Percentiles rank a stretch among this genome's conserved stretches.
Evolutionary conservation across 1,140 invertebrate genomes (phyloP).

Genomic region (Atta colombica): DNA sequence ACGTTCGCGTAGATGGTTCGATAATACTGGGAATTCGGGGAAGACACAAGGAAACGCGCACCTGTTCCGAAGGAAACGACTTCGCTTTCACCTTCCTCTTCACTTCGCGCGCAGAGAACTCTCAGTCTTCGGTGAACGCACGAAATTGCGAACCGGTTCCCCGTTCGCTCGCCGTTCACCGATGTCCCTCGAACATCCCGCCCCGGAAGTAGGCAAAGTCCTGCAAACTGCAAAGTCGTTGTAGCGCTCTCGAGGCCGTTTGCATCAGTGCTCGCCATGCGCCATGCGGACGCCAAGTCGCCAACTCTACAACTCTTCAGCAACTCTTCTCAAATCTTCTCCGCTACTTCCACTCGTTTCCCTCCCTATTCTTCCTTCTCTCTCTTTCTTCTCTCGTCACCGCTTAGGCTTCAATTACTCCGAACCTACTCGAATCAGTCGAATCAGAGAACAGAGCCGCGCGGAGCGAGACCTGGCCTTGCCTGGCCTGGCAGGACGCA

Average conservation of each 20-base stretch:
- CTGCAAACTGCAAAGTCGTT: neutral
- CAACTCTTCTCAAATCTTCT: neutral
- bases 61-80: neutral
- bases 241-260: neutral
- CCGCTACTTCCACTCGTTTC: neutral
- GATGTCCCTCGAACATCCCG: slow-evolving; percentile 6
- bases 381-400: neutral
- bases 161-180: slow-evolving; percentile 40
- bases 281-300: slow-evolving; percentile 29
- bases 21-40: too few species aligned
- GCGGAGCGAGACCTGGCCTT: too few species aligned
- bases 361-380: neutral
- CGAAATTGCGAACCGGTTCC: slow-evolving; percentile 61
- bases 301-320: neutral
- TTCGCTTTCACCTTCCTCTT: slow-evolving; percentile 8
- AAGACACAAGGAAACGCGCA: neutral
- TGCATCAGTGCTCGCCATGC: slow-evolving; percentile 11
- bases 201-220: neutral
- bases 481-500: neutral
- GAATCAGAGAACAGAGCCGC: neutral
- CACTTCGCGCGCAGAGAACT: neutral
- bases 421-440: neutral
- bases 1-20: neutral
- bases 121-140: neutral
- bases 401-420: neutral